These are phyloP conservation scores for Ornithoptera priamus DNA, from an alignment of 2,888 invertebrate genomes.

Conservation along the genomic window DNA sequence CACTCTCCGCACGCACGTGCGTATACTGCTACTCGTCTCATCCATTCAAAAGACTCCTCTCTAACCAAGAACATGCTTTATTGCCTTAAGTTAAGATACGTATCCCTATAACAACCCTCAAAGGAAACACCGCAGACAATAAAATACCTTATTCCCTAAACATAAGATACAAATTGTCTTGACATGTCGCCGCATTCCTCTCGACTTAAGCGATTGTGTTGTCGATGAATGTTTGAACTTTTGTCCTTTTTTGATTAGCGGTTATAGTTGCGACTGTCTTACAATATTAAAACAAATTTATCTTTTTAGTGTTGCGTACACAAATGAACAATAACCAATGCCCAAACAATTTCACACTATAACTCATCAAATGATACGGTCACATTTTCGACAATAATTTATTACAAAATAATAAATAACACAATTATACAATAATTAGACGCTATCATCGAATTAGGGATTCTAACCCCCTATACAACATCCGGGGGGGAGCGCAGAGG, in stretches of 20 bases:
- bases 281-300: constrained; percentile 51
- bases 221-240: constrained; percentile 73
- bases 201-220: constrained; percentile 58
- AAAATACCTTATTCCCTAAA: constrained; percentile 65
- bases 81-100: constrained; percentile 48
- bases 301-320: constrained; percentile 41
- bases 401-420: neutral
- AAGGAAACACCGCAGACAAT: constrained; percentile 56
- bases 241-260: constrained; percentile 74
- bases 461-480: neutral
- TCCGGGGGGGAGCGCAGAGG: neutral
- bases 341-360: neutral
- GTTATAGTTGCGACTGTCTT: constrained; percentile 57
- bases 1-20: constrained; percentile 69
- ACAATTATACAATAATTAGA: neutral
- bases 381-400: neutral
- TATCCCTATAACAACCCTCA: constrained; percentile 40
- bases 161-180: constrained; percentile 67
- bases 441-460: neutral
- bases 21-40: constrained; percentile 58
- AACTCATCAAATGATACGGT: neutral
- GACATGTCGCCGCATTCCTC: constrained; percentile 55
- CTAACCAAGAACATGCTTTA: constrained; percentile 56
- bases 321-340: neutral
- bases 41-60: constrained; percentile 44